Base-by-base conservation (phyloP, 2,797 vertebrate genomes). In the Lepus townsendii region DNA sequence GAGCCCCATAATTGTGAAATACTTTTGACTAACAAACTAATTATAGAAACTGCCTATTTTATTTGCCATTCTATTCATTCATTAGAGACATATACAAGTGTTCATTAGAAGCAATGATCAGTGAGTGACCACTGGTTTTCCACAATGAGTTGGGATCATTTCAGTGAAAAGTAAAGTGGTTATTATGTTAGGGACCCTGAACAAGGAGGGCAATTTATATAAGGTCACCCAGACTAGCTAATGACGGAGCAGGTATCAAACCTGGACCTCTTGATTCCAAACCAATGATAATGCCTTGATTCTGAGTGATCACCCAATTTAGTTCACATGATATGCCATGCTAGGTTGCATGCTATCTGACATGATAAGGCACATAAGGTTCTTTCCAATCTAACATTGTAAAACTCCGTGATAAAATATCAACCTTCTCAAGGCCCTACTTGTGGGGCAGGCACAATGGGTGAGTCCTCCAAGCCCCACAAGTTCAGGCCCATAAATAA, bases 11-110 rank as follows among this genome's bases (percentile, higher is more conserved):
- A 77, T 62, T 91, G 90, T 78, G 54, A 84, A 68, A 91, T 68
- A 84, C 22, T 91, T 95, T 54, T 78, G 68, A 76, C 65, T 24
- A 73, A 35, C 83, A 77, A 60, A 42, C 50, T 42, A 76, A 80
- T 80, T 63, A 13, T 2, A 17, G 10, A 52, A 80, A 88, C 47
- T 52, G 22, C 12, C 2, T 78, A 72, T 78, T 63, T 80, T 54
- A 26, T 60, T 77, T 93, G 66, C 62, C 26, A 17, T 76, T 75
- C 78, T 84, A 69, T n/a, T 32, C 42, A 73, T n/a, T 42, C 32
- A 30, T 63, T 16, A 77, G 83, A 87, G 50, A 7, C 47, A 9
- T 32, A 20, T 83, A 14, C 77, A 76, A 78, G 26, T 69, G 71
- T 42, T 20, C 60, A 26, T 69, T 20, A 83, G 38, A 83, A 73